Base-by-base conservation (phyloP, 1,140 invertebrate genomes). In the Leptinotarsa defecta region DNA sequence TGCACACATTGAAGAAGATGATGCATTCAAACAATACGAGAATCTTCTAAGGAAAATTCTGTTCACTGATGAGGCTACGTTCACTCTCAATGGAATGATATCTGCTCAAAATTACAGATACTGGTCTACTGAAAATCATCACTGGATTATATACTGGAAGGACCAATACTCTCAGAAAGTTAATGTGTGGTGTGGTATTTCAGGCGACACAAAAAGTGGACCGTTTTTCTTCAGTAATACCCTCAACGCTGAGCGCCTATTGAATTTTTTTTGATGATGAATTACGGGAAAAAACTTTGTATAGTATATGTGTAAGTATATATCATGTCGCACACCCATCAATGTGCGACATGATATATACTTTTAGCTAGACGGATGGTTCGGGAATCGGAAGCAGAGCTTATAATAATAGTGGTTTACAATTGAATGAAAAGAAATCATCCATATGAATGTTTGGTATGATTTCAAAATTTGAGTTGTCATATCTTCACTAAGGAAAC, bases 161-260 rank as follows among this genome's bases (percentile, higher is more conserved):
- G 68, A 64, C 20, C 73, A 71, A 74, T 77, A 77, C 69, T 77
- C 67, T 17, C 72, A 77, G 20, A 74, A 77, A 77, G 73, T 77
- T 15, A 68, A 69, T 63, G 73, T 75, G 11, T 71, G 73, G 67
- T 73, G 67, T 76, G 65, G 67, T 17, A 76, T 76, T 74, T 76
- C 64, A 74, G 75, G 64, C 68, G 65, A 76, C 49, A 63, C 22
- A 74, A 76, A 74, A 74, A 74, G 70, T 43, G 71, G 75, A 24
- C 71, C 71, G 67, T 74, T 76, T 76, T 73, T 67, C 71, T 76
- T 68, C 27, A 67, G 73, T 57, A 48, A 67, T 19, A 57, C 48
- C 0, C 8, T 73, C 5, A 43, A 73, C 48, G 57, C n/a, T 69
- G 68, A 68, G 1, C 63, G 69, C 57, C 57, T 69, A 76, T 48